These are phyloP conservation scores for Potamarius usumacintae DNA, from an alignment of 2,113 vertebrate genomes.

Conservation along the genomic window DNA sequence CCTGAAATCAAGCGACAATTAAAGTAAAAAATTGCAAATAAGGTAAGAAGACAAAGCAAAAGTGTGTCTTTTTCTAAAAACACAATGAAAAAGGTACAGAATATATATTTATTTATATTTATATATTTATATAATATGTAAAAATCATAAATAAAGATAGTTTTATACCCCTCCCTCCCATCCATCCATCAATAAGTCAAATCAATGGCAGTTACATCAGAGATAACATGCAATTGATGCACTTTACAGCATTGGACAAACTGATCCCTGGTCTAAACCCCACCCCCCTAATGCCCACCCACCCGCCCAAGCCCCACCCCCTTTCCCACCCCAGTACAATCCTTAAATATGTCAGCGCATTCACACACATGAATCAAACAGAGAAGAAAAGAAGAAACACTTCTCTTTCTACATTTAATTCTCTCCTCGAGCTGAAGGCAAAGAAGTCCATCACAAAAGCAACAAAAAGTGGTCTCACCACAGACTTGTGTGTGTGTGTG, in stretches of 20 bases:
- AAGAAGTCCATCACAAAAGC: conserved; percentile 31
- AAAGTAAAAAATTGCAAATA: conserved; percentile 57
- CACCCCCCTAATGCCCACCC: conserved; percentile 20
- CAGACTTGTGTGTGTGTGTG: not conserved
- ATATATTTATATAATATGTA: conserved; percentile 62
- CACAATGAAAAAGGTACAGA: conserved; percentile 56
- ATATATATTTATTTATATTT: conserved; percentile 50
- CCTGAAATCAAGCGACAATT: conserved; percentile 51
- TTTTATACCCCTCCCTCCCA: conserved; percentile 57
- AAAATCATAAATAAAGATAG: conserved; percentile 77
- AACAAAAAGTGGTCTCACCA: conserved; percentile 35
- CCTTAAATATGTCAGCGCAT: conserved; percentile 75
- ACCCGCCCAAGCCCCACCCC: conserved; percentile 10
- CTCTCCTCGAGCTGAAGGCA: conserved; percentile 54
- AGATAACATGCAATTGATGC: conserved; percentile 76
- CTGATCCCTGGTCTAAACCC: conserved; percentile 57
- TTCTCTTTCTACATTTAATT: conserved; percentile 49
- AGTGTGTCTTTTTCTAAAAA: conserved; percentile 67
- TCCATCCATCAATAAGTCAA: conserved; percentile 46
- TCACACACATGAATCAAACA: conserved; percentile 59
- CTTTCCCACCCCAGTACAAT: conserved; percentile 66
- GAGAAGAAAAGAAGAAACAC: conserved; percentile 17
- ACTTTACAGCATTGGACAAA: conserved; percentile 71
- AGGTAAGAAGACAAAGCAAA: conserved; percentile 57
- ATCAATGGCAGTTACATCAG: conserved; percentile 74